These are phyloP conservation scores for Lumbricus terrestris DNA, from an alignment of 2,888 invertebrate genomes.

Conservation along the genomic window DNA sequence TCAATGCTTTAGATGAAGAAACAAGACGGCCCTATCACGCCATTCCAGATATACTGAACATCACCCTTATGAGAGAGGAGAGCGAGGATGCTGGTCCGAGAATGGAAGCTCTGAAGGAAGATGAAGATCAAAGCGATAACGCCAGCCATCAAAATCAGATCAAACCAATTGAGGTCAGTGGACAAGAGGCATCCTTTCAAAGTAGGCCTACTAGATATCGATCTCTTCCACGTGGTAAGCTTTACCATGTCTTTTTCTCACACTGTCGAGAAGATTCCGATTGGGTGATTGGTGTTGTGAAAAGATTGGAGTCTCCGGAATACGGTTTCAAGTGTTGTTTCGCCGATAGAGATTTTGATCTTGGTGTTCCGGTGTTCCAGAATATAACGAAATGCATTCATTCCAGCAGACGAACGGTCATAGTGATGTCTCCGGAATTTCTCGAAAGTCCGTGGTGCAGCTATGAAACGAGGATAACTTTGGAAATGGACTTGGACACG, in stretches of 20 bases:
- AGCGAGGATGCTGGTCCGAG: too few relatives aligned
- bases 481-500: neutral
- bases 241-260: neutral
- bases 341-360: slow-evolving; percentile 4
- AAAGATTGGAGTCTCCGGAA: neutral
- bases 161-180: too few relatives aligned
- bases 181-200: neutral
- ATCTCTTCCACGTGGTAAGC: neutral
- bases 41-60: neutral
- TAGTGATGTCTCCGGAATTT: neutral
- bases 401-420: neutral
- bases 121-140: too few relatives aligned
- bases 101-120: too few relatives aligned
- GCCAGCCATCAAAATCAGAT: too few relatives aligned
- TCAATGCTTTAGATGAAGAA: neutral
- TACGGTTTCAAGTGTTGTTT: neutral
- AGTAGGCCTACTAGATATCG: too few relatives aligned
- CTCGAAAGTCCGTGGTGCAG: neutral
- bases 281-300: neutral
- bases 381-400: neutral
- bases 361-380: neutral
- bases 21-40: neutral
- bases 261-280: neutral
- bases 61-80: too few relatives aligned
- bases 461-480: neutral